Percentiles rank a stretch among this genome's conserved stretches.
Evolutionary conservation across 1,140 invertebrate species (phyloP).

Genomic region (Lutraria rhynchaena): DNA sequence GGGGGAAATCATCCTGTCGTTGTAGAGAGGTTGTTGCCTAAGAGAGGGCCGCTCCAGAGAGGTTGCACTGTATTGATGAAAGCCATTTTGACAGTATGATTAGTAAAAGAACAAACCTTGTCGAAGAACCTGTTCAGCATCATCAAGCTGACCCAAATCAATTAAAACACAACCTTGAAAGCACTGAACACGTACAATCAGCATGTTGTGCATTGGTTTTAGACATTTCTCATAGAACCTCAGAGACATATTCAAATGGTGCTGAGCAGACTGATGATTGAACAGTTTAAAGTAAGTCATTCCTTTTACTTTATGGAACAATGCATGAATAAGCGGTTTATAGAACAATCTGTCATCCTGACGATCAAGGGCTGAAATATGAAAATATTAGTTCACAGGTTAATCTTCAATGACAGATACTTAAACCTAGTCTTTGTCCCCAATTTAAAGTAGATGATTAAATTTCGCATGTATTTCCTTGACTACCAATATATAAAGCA

Average conservation of each 20-base stretch:
- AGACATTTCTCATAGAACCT: conserved; percentile 7
- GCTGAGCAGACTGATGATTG: not conserved
- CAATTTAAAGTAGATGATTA: too few species aligned
- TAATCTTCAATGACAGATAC: not conserved
- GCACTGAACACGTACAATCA: conserved; percentile 23
- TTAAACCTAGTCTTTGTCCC: too few species aligned
- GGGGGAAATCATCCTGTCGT: too few species aligned
- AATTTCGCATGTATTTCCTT: too few species aligned
- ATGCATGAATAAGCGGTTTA: conserved; percentile 17
- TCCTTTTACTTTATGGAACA: conserved; percentile 58
- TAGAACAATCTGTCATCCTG: conserved; percentile 13
- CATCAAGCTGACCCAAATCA: conserved; percentile 5
- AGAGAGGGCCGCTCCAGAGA: too few species aligned
- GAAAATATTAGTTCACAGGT: not conserved
- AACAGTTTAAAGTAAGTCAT: conserved; percentile 14
- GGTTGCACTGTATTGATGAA: too few species aligned
- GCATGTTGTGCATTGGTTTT: not conserved
- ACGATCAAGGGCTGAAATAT: conserved; percentile 1
- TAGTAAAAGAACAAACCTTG: conserved; percentile 6
- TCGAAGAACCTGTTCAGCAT: conserved; percentile 15
- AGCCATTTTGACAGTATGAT: too few species aligned
- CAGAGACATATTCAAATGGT: conserved; percentile 32
- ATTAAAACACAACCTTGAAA: conserved; percentile 20
- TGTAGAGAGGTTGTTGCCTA: too few species aligned
- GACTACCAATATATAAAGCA: too few species aligned